Conservation (phyloP, 53 echinoderm and acorn worm species). For the Antedon mediterranea region DNA sequence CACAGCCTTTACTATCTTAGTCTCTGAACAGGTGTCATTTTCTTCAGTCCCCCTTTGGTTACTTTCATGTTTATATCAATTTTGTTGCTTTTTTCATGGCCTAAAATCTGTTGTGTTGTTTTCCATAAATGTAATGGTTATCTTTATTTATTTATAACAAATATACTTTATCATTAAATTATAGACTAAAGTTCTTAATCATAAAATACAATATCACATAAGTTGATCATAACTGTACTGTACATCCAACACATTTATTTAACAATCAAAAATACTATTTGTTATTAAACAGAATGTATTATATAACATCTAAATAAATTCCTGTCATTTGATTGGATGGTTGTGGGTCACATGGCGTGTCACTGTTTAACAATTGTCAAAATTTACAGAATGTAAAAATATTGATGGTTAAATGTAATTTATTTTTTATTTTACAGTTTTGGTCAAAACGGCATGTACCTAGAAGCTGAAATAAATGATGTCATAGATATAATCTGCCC, state of each 20-base stretch:
- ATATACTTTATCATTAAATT: not conserved
- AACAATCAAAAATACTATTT: too few species aligned
- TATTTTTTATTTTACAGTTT: constrained; percentile 26
- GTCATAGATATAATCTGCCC: constrained; percentile 54
- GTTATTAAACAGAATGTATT: too few species aligned
- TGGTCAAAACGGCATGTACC: constrained; percentile 29
- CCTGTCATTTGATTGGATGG: too few species aligned
- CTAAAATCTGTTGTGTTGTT: not conserved
- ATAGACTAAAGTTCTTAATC: too few species aligned
- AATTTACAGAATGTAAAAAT: too few species aligned
- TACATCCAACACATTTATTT: too few species aligned
- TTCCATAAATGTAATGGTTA: not conserved
- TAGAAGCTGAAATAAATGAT: constrained; percentile 68
- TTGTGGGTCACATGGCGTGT: too few species aligned
- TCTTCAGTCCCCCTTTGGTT: not conserved
- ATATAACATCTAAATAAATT: too few species aligned
- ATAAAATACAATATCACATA: too few species aligned
- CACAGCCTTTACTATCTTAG: not conserved
- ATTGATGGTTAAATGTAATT: too few species aligned
- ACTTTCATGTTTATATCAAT: not conserved
- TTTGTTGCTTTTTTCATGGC: not conserved
- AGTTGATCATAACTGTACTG: too few species aligned
- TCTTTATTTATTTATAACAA: not conserved
- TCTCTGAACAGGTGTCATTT: not conserved
- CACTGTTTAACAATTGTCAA: too few species aligned